These are phyloP conservation scores for Lasiurus cinereus DNA, from an alignment of 2,113 vertebrate genomes.

Conservation along the genomic window DNA sequence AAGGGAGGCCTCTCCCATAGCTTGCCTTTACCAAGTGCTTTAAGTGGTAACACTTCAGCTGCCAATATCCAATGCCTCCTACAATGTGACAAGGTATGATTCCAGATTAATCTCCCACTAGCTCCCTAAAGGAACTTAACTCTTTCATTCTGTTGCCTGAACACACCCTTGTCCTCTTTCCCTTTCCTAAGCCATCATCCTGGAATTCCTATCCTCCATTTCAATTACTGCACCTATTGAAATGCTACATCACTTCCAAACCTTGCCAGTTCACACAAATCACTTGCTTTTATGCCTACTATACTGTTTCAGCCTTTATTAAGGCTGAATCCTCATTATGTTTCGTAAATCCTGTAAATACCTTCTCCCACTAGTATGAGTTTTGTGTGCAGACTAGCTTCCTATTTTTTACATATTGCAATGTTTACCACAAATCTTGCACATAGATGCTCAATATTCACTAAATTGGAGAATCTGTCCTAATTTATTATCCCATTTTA, in stretches of 20 bases:
- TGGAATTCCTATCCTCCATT: not conserved
- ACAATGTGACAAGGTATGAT: not conserved
- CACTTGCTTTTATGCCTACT: constrained; percentile 1
- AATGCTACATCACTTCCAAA: constrained; percentile 35
- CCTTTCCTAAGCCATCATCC: not conserved
- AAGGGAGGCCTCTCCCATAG: not conserved
- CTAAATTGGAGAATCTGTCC: not conserved
- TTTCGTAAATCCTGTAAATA: not conserved
- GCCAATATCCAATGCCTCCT: not conserved
- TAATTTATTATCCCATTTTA: not conserved
- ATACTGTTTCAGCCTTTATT: not conserved
- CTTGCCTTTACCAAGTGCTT: not conserved
- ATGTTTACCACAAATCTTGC: not conserved
- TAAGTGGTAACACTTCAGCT: not conserved
- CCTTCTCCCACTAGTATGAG: not conserved
- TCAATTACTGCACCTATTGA: not conserved
- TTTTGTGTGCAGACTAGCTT: not conserved
- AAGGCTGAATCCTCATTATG: not conserved
- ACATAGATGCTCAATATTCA: not conserved
- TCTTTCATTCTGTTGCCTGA: constrained; percentile 17
- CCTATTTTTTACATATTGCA: not conserved
- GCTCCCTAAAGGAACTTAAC: not conserved
- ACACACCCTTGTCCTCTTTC: not conserved
- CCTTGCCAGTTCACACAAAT: not conserved
- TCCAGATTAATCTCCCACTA: not conserved